Evolutionary conservation across 2,113 vertebrate species (phyloP).

Genomic region (Dipodomys ordii): DNA sequence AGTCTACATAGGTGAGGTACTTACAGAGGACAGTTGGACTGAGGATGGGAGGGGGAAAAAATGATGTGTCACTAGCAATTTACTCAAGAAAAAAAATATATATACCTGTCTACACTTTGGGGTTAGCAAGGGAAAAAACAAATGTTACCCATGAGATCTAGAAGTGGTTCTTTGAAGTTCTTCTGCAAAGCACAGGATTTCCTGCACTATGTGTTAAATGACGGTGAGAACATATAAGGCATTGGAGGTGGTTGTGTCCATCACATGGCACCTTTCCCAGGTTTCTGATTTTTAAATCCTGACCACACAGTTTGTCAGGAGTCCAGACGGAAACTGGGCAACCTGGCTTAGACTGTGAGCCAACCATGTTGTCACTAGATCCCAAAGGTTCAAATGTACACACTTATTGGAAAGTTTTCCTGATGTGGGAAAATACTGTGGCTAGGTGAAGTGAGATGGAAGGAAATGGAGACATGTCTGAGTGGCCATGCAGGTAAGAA

Average conservation of each 20-base stretch:
- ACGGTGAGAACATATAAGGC: slow-evolving; percentile 69
- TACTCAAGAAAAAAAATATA: slow-evolving; percentile 4
- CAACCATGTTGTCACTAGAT: background rate
- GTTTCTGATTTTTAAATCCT: slow-evolving; percentile 74
- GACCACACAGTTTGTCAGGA: slow-evolving; percentile 69
- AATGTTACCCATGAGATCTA: slow-evolving; percentile 45
- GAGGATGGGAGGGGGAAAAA: slow-evolving; percentile 32
- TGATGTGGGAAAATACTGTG: slow-evolving; percentile 29
- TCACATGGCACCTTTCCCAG: slow-evolving; percentile 51
- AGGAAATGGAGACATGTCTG: background rate
- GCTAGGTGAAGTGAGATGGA: slow-evolving; percentile 36
- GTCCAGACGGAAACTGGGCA: slow-evolving; percentile 64
- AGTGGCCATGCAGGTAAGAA: background rate
- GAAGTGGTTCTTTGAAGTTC: slow-evolving; percentile 66
- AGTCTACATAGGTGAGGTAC: background rate
- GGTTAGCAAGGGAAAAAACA: slow-evolving; percentile 63
- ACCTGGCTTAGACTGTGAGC: slow-evolving; percentile 56
- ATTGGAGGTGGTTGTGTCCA: slow-evolving; percentile 45
- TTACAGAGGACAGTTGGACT: slow-evolving; percentile 14
- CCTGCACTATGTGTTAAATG: slow-evolving; percentile 63
- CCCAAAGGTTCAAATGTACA: background rate
- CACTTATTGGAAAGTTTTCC: background rate
- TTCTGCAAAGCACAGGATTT: slow-evolving; percentile 73
- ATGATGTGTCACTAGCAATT: slow-evolving; percentile 55
- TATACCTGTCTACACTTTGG: slow-evolving; percentile 49